Conservation (phyloP, 2,113 vertebrate species). For the Acrocephalus kingi region DNA sequence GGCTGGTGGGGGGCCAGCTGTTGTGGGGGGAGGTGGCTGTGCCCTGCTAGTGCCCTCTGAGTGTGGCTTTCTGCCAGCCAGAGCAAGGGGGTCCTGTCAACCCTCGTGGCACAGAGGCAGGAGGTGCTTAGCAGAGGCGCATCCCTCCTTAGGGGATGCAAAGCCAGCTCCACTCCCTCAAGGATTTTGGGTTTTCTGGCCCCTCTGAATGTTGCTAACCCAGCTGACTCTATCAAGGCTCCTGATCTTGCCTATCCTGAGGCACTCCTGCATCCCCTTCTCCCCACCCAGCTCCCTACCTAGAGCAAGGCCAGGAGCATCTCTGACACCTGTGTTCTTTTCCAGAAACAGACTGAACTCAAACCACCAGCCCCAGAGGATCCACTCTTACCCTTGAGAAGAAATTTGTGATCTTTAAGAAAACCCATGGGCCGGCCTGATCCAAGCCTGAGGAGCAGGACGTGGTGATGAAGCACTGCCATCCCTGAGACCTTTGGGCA, state of each 20-base stretch:
- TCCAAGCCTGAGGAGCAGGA: constrained; percentile 34
- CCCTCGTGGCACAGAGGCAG: not conserved
- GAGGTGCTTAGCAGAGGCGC: not conserved
- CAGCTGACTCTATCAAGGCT: not conserved
- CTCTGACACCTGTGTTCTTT: constrained; percentile 59
- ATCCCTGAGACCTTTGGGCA: constrained; percentile 21
- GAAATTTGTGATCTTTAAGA: constrained; percentile 23
- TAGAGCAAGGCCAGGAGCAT: not conserved
- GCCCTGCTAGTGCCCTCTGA: not conserved
- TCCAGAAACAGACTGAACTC: constrained; percentile 77
- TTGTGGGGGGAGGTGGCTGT: not conserved
- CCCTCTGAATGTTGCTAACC: not conserved
- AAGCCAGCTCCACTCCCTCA: rapidly evolving
- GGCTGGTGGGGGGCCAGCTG: not conserved
- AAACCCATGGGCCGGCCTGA: constrained; percentile 23
- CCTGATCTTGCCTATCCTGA: not conserved
- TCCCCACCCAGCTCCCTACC: not conserved
- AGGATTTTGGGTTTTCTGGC: not conserved
- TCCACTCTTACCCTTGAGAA: constrained; percentile 46
- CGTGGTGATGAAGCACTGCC: constrained; percentile 16
- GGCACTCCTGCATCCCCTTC: not conserved
- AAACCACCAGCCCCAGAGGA: constrained; percentile 44
- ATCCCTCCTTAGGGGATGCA: not conserved
- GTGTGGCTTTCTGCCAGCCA: not conserved
- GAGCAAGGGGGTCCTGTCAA: rapidly evolving